Base-by-base conservation (phyloP, 2,888 invertebrate species). In the Epicampocera succincta region DNA sequence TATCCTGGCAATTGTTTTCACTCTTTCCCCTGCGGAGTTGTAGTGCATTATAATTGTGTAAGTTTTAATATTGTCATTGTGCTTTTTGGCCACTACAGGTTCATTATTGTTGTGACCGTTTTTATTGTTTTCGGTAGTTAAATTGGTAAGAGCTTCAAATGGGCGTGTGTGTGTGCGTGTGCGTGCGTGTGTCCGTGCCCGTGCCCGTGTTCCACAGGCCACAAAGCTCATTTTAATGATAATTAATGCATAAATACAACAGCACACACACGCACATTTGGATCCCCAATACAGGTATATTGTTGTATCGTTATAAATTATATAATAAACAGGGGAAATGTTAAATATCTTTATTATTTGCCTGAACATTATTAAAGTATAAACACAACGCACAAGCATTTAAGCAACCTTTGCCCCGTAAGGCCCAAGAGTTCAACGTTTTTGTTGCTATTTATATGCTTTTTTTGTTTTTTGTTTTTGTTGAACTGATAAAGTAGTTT, bases 201-300 rank as follows among this genome's bases (percentile, higher is more conserved):
- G 44, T 63, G 73, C 15, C 19, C 19, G 44, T 25, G n/a, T 46
- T 50, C 4, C 17, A 56, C 17, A 65, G 65, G 65, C 54, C 74
- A 56, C 74, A 46, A 74, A 74, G 69, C 77, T 69, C 73, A 77
- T 81, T 77, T 81, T 81, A 81, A 81, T 81, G 77, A 74, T 81
- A 81, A 81, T 77, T 77, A 77, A 81, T 77, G 77, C 73, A 77
- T 65, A 73, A 69, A 73, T 63, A 65, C n/a, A n/a, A n/a, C n/a
- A 4, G 38, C 8, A 42, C 44, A 42, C 54, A 52, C 38, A 56
- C 38, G 54, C 38, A 50, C 33, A 6, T 29, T 33, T 8, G 1
- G 8, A 44, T 21, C 13, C n/a, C 40, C 15, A 66, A n/a, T 50
- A 52, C 46, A 71, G 54, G 66, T 61, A 69, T 50, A 33, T 77